Conservation (phyloP, 2,113 vertebrate genomes). For the Laticauda colubrina region DNA sequence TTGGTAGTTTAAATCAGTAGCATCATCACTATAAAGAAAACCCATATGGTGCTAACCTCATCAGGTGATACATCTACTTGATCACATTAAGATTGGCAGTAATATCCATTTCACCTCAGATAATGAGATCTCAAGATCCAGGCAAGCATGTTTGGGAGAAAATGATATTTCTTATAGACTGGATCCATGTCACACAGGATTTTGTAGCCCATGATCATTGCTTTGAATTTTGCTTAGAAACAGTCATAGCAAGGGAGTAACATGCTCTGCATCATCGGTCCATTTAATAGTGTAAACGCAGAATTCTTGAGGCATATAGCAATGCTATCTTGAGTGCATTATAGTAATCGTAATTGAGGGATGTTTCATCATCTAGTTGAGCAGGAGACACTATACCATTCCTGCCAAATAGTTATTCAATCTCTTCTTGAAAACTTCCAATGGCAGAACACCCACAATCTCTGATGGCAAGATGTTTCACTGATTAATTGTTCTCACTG, state of each 20-base stretch:
- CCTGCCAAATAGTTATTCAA: no score
- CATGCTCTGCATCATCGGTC: neutral
- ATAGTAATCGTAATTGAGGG: neutral
- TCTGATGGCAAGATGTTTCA: no score
- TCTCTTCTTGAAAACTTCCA: no score
- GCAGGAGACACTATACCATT: no score
- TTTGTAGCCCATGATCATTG: neutral
- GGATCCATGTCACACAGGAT: neutral
- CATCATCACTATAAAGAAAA: neutral
- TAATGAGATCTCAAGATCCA: neutral
- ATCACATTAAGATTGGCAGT: neutral
- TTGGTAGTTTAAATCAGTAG: neutral
- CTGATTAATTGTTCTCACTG: no score
- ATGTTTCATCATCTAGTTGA: neutral
- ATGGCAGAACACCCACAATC: no score
- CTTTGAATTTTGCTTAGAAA: neutral
- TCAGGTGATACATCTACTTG: neutral
- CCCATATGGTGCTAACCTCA: neutral
- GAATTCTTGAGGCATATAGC: neutral
- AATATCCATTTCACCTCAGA: neutral
- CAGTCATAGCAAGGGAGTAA: neutral
- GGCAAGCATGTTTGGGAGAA: neutral
- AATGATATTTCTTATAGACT: neutral
- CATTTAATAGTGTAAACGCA: neutral
- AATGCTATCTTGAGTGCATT: neutral